Evolutionary conservation across 1,140 invertebrate genomes (phyloP), one percentile per base, ranked within the genome.

Genomic region (Ooceraea biroi): DNA sequence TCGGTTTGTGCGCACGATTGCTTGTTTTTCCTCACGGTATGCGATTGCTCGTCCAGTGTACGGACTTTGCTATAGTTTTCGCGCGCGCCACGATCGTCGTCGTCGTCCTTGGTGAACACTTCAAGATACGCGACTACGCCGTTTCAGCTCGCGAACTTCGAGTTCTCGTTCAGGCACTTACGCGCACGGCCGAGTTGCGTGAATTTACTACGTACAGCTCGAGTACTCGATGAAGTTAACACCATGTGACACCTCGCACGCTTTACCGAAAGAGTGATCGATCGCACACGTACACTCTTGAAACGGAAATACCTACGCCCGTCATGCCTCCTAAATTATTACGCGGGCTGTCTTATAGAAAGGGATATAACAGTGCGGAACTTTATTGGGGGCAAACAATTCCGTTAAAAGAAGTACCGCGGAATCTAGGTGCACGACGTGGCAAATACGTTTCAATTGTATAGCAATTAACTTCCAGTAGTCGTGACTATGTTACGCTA

Each of bases 321-420:
- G 46, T 30, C 30, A 10, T 36, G 36, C 36, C 44, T 69, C 5
- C 27, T 80, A 69, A 80, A 80, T 80, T 69, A 78, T 78, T 78
- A 55, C 63, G 50, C 17, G 1, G 22, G 19, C 25, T 57, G 30
- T n/a, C 27, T n/a, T n/a, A 7, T 44, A 27, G 25, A 44, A 41
- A 27, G 3, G 22, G 17, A 55, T 69, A 27, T 55, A 57, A 57
- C 4, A 30, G 4, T 14, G 12, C 8, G 27, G 12, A 57, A 69
- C 30, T 65, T 65, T 57, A 52, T 66, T 19, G 19, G 52, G 22
- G 17, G 10, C 30, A 58, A 36, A 52, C 30, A 76, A 76, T 76
- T 76, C 1, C 36, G 25, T 46, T 50, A 3, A 63, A 63, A 63
- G 27, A 63, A 76, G 0, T 0, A 2, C 44, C 30, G 27, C n/a